Evolutionary conservation across 2,888 invertebrate genomes (phyloP).

Genomic region (Flexamia atlantica): DNA sequence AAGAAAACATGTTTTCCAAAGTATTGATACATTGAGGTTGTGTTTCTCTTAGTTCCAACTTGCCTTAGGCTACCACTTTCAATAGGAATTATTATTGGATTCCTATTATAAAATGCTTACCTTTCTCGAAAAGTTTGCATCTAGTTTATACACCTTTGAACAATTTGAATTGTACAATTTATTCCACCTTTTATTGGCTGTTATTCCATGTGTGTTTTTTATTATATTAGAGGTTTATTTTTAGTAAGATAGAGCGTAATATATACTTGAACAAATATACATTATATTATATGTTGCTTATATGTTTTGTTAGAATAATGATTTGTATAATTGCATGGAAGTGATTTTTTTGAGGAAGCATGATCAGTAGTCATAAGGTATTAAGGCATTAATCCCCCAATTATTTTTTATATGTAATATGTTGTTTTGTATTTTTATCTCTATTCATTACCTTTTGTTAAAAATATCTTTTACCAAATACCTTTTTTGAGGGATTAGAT

Average conservation of each 20-base stretch:
- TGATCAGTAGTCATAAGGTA: background rate
- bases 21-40: no score
- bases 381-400: no score
- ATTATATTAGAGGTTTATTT: constrained; percentile 16
- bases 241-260: background rate
- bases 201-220: background rate
- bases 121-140: background rate
- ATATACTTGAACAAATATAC: background rate
- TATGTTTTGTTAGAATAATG: background rate
- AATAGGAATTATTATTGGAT: background rate
- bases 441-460: no score
- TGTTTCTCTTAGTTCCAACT: no score
- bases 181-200: background rate
- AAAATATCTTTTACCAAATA: no score
- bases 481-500: no score
- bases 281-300: constrained; percentile 3
- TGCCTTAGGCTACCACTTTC: background rate
- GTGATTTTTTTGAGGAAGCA: no score
- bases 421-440: no score
- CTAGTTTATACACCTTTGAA: background rate
- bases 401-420: no score
- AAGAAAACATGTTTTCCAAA: no score
- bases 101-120: background rate
- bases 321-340: no score
- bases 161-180: background rate